phyloP scores from a whole-genome alignment of 2,888 invertebrate species.

The Perizoma affinitatum region DNA sequence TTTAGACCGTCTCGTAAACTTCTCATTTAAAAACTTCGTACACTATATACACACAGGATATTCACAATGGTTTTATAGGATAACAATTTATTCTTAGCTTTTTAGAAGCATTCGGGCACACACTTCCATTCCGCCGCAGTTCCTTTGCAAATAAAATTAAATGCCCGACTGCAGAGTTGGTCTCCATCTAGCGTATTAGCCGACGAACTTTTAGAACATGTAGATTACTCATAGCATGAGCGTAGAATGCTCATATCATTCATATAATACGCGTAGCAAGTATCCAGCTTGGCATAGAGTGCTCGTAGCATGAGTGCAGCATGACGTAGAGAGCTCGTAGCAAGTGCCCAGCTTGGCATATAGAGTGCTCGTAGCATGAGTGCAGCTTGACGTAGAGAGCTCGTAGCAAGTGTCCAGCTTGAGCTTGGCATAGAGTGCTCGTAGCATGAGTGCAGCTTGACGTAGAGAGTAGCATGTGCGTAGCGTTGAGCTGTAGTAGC shows the following conservation, averaged over 20 bases:
- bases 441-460: conserved; percentile 1
- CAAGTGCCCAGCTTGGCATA: not conserved
- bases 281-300: not conserved
- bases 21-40: conserved; percentile 23
- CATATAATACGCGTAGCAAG: too few species aligned
- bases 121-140: not conserved
- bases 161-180: not conserved
- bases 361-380: not conserved
- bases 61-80: conserved; percentile 14
- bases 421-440: not conserved
- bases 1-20: conserved; percentile 34
- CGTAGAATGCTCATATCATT: too few species aligned
- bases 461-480: too few species aligned
- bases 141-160: not conserved
- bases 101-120: not conserved
- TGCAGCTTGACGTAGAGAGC: not conserved
- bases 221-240: too few species aligned
- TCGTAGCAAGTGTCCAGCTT: not conserved
- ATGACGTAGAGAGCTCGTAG: not conserved
- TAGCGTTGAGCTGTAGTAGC: too few species aligned
- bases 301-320: not conserved
- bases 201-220: too few species aligned
- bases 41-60: conserved; percentile 15
- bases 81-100: not conserved
- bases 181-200: too few species aligned